These are phyloP conservation scores for Cebus imitator DNA, from an alignment of 2,113 vertebrate genomes.

Conservation along the genomic window DNA sequence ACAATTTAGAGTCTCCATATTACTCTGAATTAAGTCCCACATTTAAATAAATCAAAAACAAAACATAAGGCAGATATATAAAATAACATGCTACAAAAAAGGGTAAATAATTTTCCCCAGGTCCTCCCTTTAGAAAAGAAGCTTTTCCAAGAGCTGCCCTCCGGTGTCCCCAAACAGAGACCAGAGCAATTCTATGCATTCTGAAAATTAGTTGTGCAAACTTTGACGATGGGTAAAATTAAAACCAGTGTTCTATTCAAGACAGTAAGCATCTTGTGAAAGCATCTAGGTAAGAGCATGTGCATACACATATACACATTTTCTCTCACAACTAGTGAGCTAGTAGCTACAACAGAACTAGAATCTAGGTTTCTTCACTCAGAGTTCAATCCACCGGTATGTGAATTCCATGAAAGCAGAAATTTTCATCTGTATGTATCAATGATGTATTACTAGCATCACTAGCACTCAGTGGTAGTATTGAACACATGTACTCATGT, in stretches of 20 bases:
- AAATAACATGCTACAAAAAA: background rate
- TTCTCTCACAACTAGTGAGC: constrained; percentile 13
- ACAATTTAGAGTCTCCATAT: constrained; percentile 9
- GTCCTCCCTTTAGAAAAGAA: constrained; percentile 10
- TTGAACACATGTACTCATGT: constrained; percentile 12
- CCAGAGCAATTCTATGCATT: constrained; percentile 21
- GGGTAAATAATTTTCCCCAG: background rate
- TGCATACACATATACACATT: background rate
- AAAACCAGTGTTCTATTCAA: constrained; percentile 5
- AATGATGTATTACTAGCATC: background rate
- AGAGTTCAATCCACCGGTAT: constrained; percentile 24
- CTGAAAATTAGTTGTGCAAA: constrained; percentile 7
- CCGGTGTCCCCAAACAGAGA: constrained; percentile 5
- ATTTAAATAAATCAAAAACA: constrained; percentile 42
- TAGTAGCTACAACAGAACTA: constrained; percentile 41
- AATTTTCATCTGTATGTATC: background rate
- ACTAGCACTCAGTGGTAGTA: background rate
- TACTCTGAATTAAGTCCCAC: constrained; percentile 47
- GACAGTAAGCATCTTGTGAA: background rate
- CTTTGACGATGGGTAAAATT: background rate
- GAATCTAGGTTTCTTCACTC: constrained; percentile 32
- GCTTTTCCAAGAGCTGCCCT: constrained; percentile 1
- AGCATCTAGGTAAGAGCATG: constrained; percentile 36
- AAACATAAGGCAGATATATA: constrained; percentile 7
- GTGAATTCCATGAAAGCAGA: background rate